phyloP scores from a whole-genome alignment of 2,797 vertebrate species.

The Rhinella marina region DNA sequence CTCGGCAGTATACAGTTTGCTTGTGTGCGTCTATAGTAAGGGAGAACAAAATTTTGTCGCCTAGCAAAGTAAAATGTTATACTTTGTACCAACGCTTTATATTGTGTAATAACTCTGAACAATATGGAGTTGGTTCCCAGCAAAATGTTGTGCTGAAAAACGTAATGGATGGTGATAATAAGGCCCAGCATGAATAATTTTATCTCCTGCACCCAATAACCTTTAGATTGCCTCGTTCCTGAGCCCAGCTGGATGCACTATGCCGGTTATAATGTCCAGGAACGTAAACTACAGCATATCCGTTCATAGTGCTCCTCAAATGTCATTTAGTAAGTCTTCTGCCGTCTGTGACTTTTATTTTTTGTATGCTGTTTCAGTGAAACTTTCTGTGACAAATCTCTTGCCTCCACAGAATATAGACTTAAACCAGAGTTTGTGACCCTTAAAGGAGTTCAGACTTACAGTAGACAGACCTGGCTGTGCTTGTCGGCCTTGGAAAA shows the following conservation, averaged over 20 bases:
- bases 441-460: background rate
- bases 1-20: too few species aligned
- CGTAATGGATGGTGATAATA: background rate
- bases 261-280: background rate
- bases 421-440: background rate
- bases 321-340: background rate
- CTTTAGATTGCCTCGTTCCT: background rate
- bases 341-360: background rate
- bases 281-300: background rate
- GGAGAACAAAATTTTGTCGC: background rate
- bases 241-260: background rate
- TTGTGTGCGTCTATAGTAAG: too few species aligned
- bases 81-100: background rate
- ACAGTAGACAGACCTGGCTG: background rate
- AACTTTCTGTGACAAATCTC: background rate
- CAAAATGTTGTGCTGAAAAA: background rate
- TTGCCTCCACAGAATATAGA: background rate
- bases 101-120: background rate
- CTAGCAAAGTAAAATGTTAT: background rate
- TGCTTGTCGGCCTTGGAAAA: background rate
- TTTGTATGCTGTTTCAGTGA: background rate
- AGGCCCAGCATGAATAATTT: background rate
- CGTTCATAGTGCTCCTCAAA: background rate
- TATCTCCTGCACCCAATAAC: background rate
- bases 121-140: background rate